Base-by-base conservation (phyloP, 2,113 vertebrate genomes). In the Trogon surrucura region DNA sequence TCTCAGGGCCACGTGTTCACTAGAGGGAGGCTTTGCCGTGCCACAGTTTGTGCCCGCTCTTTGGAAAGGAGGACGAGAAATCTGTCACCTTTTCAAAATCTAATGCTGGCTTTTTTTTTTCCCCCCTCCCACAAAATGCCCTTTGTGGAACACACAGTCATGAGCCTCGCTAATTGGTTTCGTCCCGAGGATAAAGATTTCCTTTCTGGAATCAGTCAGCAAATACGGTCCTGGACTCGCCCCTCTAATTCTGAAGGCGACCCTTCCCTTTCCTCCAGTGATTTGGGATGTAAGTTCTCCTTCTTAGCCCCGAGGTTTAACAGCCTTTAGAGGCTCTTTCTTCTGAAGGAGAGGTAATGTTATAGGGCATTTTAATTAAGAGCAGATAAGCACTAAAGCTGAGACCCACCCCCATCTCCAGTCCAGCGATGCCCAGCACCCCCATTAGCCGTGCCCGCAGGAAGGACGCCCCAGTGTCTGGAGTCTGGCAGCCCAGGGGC, bases 331-430 rank as follows among this genome's bases (percentile, higher is more conserved):
- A 87, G 27, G 13, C 57, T 89, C 32, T 75, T 81, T 91, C 73
- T 91, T 91, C 78, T 57, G 45, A 64, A 66, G 45, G 8, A 71
- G 25, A 56, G 91, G 57, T 56, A 45, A 75, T 23, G 16, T 26
- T 67, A 53, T 30, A 45, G 80, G 77, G 5, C 44, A 91, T 65
- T 91, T 93, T 85, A 95, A 94, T 95, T 89, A 95, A 73, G 77
- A 60, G 61, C 26, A 62, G 27, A 51, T 79, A 71, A 72, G 66
- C 87, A 44, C 8, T 75, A 29, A 86, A 84, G 80, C 71, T 1
- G 2, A 54, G 89, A 82, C n/a, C 27, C n/a, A 22, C 9, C 64
- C 57, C 85, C 0, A 0, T 79, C 61, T 47, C 44, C 78, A 75
- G 61, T 56, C 41, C 74, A 72, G n/a, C 73, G 94, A 85, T 94